phyloP scores from a whole-genome alignment of 2,797 vertebrate genomes.

The Bradypodion pumilum region DNA sequence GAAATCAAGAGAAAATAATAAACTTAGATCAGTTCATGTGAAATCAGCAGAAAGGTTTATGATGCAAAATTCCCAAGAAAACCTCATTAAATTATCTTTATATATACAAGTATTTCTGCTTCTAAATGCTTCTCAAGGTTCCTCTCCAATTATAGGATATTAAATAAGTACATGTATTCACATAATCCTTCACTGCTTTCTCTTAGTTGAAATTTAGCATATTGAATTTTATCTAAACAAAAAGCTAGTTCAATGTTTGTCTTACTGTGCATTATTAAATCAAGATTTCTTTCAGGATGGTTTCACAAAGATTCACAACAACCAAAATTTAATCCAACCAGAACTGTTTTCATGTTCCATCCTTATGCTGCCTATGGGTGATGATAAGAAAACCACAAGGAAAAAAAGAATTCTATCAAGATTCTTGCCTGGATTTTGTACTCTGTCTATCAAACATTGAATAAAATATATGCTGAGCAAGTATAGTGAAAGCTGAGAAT shows the following conservation, averaged over 20 bases:
- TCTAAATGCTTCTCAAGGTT: neutral
- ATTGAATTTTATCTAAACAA: neutral
- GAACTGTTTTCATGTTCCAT: neutral
- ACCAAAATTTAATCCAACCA: neutral
- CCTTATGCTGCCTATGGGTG: neutral
- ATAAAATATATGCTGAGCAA: neutral
- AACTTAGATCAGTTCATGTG: neutral
- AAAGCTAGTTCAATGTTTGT: neutral
- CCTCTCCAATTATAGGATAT: too few species aligned
- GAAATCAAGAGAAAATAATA: too few species aligned
- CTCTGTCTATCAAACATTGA: neutral
- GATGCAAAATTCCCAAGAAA: neutral
- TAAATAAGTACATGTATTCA: neutral
- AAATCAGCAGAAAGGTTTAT: neutral
- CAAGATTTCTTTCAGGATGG: neutral
- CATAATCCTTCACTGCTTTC: neutral
- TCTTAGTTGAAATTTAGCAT: neutral
- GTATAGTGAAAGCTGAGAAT: neutral
- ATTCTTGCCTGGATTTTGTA: neutral
- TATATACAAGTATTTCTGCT: too few species aligned
- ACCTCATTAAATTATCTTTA: neutral
- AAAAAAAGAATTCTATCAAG: too few species aligned
- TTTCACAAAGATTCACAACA: neutral
- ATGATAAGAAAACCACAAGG: neutral
- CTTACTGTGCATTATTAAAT: neutral